phyloP scores from a whole-genome alignment of 1,140 invertebrate genomes.

The Mycetomoellerius zeteki region DNA sequence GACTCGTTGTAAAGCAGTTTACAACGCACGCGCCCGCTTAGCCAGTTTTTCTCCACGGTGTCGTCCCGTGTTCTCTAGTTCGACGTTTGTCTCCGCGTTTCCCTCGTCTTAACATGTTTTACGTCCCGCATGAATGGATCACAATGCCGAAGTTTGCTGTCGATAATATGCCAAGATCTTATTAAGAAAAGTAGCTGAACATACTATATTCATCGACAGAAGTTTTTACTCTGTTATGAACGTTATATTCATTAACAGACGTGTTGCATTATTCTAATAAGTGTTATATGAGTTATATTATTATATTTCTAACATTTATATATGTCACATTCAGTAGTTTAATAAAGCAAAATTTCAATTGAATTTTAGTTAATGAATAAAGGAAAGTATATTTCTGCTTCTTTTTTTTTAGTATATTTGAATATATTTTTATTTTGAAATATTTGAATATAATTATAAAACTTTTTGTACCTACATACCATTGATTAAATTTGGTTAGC shows the following conservation, averaged over 20 bases:
- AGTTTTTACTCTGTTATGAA: not conserved
- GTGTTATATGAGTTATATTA: not conserved
- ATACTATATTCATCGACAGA: not conserved
- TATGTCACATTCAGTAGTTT: not conserved
- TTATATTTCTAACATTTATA: not conserved
- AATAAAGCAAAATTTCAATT: not conserved
- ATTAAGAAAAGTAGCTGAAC: not conserved
- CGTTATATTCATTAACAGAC: not conserved
- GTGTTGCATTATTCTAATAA: not conserved
- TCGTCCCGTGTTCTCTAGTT: constrained; percentile 9
- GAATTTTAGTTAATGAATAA: not conserved
- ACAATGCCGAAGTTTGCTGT: not conserved
- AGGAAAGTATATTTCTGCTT: not conserved
- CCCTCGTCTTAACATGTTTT: not conserved
- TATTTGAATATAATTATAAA: constrained; percentile 2
- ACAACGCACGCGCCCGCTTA: constrained; percentile 71
- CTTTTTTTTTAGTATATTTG: not conserved
- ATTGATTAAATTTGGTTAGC: not conserved
- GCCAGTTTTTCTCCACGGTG: constrained; percentile 52
- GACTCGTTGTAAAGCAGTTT: constrained; percentile 84
- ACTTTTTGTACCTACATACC: not conserved
- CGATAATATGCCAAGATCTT: not conserved
- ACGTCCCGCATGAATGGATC: not conserved
- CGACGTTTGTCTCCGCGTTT: not conserved
- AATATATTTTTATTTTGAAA: not conserved